Evolutionary conservation across 2,888 invertebrate genomes (phyloP).

Genomic region (Plebejus melissa): DNA sequence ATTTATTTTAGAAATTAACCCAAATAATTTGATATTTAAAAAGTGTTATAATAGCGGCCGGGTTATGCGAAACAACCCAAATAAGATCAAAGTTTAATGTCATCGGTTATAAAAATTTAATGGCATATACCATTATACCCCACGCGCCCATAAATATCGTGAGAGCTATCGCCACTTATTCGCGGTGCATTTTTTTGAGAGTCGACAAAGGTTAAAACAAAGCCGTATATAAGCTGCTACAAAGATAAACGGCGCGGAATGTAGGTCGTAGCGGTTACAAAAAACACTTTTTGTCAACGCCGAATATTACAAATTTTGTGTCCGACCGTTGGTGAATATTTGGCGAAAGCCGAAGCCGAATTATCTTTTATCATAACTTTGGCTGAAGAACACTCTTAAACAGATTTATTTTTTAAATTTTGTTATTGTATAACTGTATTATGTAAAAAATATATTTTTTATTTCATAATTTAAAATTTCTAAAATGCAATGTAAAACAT

Average conservation of each 20-base stretch:
- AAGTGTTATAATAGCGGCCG: conserved; percentile 17
- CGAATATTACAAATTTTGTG: background rate
- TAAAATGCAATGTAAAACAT: too few species aligned
- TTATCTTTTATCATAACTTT: background rate
- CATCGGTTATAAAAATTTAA: conserved; percentile 24
- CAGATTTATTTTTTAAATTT: too few species aligned
- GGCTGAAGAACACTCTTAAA: background rate
- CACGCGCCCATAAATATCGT: conserved; percentile 25
- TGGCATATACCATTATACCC: conserved; percentile 6
- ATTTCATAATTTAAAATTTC: too few species aligned
- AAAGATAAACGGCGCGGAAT: conserved; percentile 10
- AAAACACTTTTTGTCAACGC: conserved; percentile 15
- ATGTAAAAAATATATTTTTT: too few species aligned
- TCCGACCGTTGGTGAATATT: background rate
- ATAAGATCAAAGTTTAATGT: conserved; percentile 21
- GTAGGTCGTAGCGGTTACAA: conserved; percentile 20
- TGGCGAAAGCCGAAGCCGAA: background rate
- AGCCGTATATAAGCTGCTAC: conserved; percentile 11
- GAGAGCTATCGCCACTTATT: conserved; percentile 24
- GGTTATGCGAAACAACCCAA: conserved; percentile 12
- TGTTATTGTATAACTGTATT: too few species aligned
- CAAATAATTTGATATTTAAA: conserved; percentile 12
- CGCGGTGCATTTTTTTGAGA: background rate
- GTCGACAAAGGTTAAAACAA: conserved; percentile 23
- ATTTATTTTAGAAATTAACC: conserved; percentile 12